Evolutionary conservation across 2,113 vertebrate genomes (phyloP), one percentile per base, ranked within the genome.

Genomic region (Clarias magur): DNA sequence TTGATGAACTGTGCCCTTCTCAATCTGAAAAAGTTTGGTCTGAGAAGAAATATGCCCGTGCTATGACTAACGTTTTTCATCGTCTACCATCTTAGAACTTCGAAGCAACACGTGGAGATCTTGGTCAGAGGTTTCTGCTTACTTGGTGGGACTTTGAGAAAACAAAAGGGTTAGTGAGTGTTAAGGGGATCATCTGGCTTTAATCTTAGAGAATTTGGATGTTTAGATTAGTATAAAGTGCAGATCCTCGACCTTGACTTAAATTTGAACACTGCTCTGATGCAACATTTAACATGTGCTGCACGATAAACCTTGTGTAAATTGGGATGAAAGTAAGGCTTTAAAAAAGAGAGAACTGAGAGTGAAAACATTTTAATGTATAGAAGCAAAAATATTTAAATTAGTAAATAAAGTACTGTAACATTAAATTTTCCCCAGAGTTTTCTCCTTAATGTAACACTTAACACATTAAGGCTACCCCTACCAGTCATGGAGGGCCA

Each of bases 81-180:
- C 25, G 3, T 59, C 60, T 65, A 11, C 25, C 9, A 5, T 83
- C 27, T 84, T 17, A 72, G 21, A 34, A 72, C 63, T 60, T 60
- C 23, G 54, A 38, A 60, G 25, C 48, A 23, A 76, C 57, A 54
- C 56, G 3, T 21, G 38, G 42, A 21, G 57, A 63, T 3, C 57
- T 65, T 48, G 48, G 48, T 48, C 6, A 48, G 86, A 59, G 70
- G 38, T 83, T 67, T 83, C 80, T 80, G 80, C 82, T 21, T 59
- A 63, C 34, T 62, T 84, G 63, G 25, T 16, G 13, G 60, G 86
- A 82, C 38, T 67, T 7, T 88, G 53, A 80, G 78, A 75, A 82
- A 42, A n/a, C 21, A 68, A 30, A 27, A 27, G 7, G 67, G 42
- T 54, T 81, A 53, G 60, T 65, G 68, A 85, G 62, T 80, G 59